Conservation (phyloP, 2,113 vertebrate genomes). For the Nothobranchius kuhntae region DNA sequence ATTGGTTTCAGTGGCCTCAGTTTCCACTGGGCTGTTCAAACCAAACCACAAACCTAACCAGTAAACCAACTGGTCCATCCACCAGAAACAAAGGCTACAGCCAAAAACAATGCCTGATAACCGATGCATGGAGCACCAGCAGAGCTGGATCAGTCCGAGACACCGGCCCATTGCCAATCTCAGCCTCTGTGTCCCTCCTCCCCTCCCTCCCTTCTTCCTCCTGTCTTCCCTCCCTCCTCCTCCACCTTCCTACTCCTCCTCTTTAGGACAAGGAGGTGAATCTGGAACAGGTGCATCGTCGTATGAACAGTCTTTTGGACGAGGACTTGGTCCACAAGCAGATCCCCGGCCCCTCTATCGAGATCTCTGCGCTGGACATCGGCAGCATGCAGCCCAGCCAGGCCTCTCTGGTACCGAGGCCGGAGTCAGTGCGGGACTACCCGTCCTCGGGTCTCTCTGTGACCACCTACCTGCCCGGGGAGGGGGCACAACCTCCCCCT, state of each 20-base stretch:
- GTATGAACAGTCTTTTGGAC: conserved; percentile 98
- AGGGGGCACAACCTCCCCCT: conserved; percentile 68
- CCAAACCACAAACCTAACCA: conserved; percentile 5
- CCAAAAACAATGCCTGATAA: conserved; percentile 11
- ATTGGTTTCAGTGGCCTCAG: conserved; percentile 43
- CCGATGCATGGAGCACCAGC: conserved; percentile 59
- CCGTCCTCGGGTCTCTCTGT: conserved; percentile 92
- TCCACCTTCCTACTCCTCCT: conserved; percentile 24
- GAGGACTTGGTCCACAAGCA: conserved; percentile 98
- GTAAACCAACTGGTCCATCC: conserved; percentile 17
- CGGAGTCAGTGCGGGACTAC: conserved; percentile 89
- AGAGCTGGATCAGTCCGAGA: conserved; percentile 53
- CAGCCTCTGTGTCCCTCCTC: conserved; percentile 75
- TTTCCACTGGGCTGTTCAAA: conserved; percentile 34
- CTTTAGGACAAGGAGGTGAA: conserved; percentile 97
- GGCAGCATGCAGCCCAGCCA: conserved; percentile 89
- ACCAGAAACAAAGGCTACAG: conserved; percentile 9
- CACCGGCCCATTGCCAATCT: conserved; percentile 70
- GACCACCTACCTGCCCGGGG: conserved; percentile 95
- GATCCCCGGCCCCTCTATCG: conserved; percentile 93
- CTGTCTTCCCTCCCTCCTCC: conserved; percentile 30
- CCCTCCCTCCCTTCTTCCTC: conserved; percentile 18
- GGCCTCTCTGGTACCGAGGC: conserved; percentile 65
- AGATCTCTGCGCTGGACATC: conserved; percentile 97
- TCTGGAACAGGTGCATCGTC: conserved; percentile 95